phyloP scores from a whole-genome alignment of 2,888 invertebrate species.

The Loripinus fragilis region DNA sequence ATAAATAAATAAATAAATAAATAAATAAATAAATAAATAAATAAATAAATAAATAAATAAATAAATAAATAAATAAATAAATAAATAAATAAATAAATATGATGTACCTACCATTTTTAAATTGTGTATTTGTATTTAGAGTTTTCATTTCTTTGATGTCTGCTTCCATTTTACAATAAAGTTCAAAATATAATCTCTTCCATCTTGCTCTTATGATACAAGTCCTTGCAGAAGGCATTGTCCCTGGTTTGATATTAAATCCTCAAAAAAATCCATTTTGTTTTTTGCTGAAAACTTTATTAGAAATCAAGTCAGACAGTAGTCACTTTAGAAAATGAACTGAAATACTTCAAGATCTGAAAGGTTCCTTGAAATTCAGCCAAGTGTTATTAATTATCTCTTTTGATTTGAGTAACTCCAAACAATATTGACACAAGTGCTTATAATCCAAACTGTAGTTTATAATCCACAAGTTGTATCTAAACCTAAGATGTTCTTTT shows the following conservation, averaged over 20 bases:
- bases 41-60: constrained; percentile 12
- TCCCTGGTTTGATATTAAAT: background rate
- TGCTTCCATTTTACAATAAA: constrained; percentile 38
- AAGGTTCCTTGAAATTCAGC: background rate
- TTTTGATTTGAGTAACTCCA: background rate
- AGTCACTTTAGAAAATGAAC: background rate
- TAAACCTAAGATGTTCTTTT: background rate
- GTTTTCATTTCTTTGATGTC: constrained; percentile 38
- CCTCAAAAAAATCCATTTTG: background rate
- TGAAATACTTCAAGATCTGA: background rate
- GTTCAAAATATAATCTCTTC: constrained; percentile 16
- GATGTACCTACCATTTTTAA: constrained; percentile 41
- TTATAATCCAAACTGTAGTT: background rate
- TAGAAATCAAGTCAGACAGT: background rate
- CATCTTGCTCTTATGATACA: constrained; percentile 20
- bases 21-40: background rate
- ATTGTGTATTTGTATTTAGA: constrained; percentile 33
- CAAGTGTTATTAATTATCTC: constrained; percentile 14
- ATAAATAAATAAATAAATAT: constrained; percentile 10
- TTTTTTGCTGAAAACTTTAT: background rate
- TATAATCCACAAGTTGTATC: background rate
- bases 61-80: constrained; percentile 3
- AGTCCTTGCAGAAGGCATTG: constrained; percentile 20
- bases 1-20: background rate
- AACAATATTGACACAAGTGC: constrained; percentile 13